Evolutionary conservation across 92 coral and sea anemone species (phyloP).

Genomic region (Metridium senile): DNA sequence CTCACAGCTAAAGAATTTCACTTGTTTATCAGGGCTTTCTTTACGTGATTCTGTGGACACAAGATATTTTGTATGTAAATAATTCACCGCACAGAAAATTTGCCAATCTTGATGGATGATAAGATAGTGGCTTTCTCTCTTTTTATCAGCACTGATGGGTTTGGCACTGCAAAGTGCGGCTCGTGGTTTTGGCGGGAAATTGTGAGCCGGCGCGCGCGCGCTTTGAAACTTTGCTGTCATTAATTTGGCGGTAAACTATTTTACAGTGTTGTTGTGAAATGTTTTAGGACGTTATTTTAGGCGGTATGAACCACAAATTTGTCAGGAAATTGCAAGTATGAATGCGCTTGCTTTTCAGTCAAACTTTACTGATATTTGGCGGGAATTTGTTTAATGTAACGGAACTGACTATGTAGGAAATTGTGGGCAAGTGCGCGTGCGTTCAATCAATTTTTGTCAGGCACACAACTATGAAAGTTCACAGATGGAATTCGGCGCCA

Average conservation of each 20-base stretch:
- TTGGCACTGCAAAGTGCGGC: not conserved
- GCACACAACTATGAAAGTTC: too few species aligned
- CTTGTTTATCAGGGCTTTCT: not conserved
- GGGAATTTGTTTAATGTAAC: too few species aligned
- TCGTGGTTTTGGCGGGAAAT: conserved; percentile 12
- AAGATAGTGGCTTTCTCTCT: not conserved
- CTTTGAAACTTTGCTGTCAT: not conserved
- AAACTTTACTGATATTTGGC: too few species aligned
- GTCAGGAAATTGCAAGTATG: too few species aligned
- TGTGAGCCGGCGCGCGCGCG: not conserved
- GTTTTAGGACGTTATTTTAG: not conserved
- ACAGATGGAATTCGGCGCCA: too few species aligned
- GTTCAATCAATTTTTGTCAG: too few species aligned
- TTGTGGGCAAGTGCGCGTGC: too few species aligned
- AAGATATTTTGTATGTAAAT: not conserved
- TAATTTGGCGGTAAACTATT: not conserved
- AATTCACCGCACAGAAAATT: not conserved
- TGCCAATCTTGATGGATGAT: not conserved
- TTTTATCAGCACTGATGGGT: not conserved
- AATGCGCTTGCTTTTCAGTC: too few species aligned
- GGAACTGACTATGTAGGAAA: too few species aligned
- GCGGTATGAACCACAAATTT: too few species aligned
- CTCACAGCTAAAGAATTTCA: too few species aligned
- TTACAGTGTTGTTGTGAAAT: not conserved
- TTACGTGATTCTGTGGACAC: not conserved